Evolutionary conservation across 2,797 vertebrate genomes (phyloP).

Genomic region (Anisognathus igniventris): DNA sequence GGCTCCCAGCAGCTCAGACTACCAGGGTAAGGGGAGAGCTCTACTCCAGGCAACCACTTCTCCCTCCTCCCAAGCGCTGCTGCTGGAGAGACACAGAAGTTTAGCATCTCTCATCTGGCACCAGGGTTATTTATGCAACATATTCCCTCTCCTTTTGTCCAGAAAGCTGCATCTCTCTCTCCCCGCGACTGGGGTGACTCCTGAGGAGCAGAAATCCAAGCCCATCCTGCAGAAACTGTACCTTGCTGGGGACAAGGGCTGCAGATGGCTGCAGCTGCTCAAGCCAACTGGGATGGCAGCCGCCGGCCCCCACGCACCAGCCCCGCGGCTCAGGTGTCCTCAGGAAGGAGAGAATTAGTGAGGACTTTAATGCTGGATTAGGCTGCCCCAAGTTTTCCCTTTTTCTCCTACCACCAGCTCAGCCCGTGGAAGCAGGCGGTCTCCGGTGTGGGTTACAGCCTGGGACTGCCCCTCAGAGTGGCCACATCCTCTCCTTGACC

Average conservation of each 20-base stretch:
- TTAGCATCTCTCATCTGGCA: neutral
- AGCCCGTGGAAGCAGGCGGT: neutral
- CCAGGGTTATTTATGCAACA: neutral
- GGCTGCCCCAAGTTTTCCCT: neutral
- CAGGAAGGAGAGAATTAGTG: slow-evolving; percentile 56
- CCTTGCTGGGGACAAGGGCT: neutral
- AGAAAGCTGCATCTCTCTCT: neutral
- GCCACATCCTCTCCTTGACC: neutral
- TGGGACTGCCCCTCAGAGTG: accelerated
- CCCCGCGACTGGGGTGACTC: neutral
- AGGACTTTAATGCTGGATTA: slow-evolving; percentile 47
- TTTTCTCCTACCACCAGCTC: neutral
- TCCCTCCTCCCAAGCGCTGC: neutral
- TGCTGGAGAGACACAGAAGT: neutral
- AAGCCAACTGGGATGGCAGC: neutral
- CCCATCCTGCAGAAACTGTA: neutral
- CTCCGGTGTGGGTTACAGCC: slow-evolving; percentile 13
- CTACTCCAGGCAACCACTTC: neutral
- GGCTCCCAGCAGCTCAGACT: neutral
- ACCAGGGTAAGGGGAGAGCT: neutral
- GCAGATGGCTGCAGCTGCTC: slow-evolving; percentile 45
- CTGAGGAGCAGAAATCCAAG: neutral
- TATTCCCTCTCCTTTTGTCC: neutral
- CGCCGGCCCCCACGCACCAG: neutral
- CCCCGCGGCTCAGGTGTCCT: slow-evolving; percentile 35